Evolutionary conservation across 2,797 vertebrate genomes (phyloP), one percentile per base, ranked within the genome.

Genomic region (Melopsittacus undulatus): DNA sequence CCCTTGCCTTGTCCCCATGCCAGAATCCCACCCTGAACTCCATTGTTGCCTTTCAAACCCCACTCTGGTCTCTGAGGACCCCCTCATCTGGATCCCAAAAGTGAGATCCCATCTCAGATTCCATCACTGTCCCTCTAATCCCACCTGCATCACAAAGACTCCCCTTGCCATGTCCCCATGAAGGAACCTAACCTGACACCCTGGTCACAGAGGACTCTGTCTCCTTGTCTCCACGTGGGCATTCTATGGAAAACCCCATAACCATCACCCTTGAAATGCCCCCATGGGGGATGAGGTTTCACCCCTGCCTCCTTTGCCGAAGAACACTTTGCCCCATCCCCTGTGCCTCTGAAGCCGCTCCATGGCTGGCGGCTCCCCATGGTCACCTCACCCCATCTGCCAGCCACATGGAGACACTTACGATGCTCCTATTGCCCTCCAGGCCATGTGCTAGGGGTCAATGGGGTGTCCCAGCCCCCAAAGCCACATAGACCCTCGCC

Each of bases 401-500:
- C n/a, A 36, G 22, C 54, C 45, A 18, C n/a, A 8, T 0, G 1
- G 46, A 57, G 30, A 69, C 12, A 40, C 23, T 70, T 27, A 2
- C 0, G 2, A 8, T 8, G 10, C 5, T 73, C 27, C n/a, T 54
- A 1, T 3, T n/a, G n/a, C 30, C 74, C 45, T 24, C 20, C 0
- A 0, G n/a, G 40, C 75, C 54, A 23, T 2, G 10, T 67, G 42
- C 13, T 57, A 24, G 48, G 32, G 40, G 19, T 36, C 8, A 36
- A 46, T 6, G 1, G 0, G 38, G 38, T 17, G 5, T 34, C 46
- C 70, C 49, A 3, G 0, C 0, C 1, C 34, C 2, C 2, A 1
- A 49, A 10, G 16, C 36, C 87, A 52, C 3, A 1, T 20, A 30
- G n/a, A 46, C 21, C 79, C 48, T 79, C 54, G 26, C 23, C 62